These are phyloP conservation scores for Apocrypta bakeri DNA, from an alignment of 1,140 invertebrate species.

Conservation along the genomic window DNA sequence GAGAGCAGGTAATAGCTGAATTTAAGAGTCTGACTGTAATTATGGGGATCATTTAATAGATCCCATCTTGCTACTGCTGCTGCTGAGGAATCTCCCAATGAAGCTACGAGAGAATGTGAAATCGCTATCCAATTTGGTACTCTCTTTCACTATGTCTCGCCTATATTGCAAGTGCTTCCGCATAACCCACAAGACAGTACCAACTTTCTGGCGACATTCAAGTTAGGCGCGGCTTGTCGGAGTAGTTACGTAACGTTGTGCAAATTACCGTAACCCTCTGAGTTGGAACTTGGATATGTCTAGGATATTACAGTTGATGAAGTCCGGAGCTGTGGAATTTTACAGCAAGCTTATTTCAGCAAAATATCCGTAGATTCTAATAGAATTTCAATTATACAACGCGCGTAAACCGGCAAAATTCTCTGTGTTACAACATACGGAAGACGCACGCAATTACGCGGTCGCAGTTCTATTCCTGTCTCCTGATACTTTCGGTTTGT, in stretches of 20 bases:
- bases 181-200: background rate
- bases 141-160: background rate
- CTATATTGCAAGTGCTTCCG: background rate
- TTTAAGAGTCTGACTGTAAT: slow-evolving; percentile 66
- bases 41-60: slow-evolving; percentile 69
- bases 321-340: background rate
- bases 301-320: background rate
- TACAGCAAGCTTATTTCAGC: background rate
- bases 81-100: background rate
- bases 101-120: slow-evolving; percentile 20
- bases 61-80: slow-evolving; percentile 50
- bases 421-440: background rate
- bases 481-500: slow-evolving; percentile 11
- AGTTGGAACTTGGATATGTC: background rate
- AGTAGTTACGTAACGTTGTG: background rate
- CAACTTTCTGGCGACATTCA: background rate
- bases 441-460: background rate
- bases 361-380: background rate
- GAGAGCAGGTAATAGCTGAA: slow-evolving; percentile 63
- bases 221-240: background rate
- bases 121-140: slow-evolving; percentile 34
- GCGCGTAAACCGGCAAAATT: no score
- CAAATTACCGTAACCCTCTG: background rate
- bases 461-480: background rate
- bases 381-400: background rate